phyloP scores from a whole-genome alignment of 2,797 vertebrate genomes.

The Syngnathus acus region DNA sequence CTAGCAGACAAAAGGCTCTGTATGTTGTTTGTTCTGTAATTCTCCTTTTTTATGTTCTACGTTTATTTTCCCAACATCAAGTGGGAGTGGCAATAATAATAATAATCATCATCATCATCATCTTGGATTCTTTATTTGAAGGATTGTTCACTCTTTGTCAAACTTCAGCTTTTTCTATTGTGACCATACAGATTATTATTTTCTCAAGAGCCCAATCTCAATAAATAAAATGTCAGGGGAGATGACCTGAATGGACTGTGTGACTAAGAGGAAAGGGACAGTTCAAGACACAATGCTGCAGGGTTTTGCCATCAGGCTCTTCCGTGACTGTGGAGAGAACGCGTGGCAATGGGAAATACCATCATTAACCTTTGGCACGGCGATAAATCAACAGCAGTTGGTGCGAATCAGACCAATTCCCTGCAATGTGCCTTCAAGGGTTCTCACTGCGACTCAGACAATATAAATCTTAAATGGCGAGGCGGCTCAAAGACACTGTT shows the following conservation, averaged over 20 bases:
- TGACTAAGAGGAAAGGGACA: conserved; percentile 22
- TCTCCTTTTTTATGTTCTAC: too few relatives aligned
- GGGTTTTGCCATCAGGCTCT: conserved; percentile 55
- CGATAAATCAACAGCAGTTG: conserved; percentile 80
- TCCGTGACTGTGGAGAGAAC: conserved; percentile 80
- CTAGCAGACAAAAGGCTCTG: too few relatives aligned
- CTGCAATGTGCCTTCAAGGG: conserved; percentile 54
- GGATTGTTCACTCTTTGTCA: too few relatives aligned
- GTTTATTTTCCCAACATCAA: too few relatives aligned
- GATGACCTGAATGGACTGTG: conserved; percentile 21
- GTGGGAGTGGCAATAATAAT: too few relatives aligned
- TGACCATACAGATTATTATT: background rate
- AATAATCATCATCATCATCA: too few relatives aligned
- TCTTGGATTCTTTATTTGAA: too few relatives aligned
- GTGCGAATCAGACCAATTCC: conserved; percentile 75
- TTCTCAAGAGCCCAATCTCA: background rate
- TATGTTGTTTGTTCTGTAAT: too few relatives aligned
- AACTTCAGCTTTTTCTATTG: background rate
- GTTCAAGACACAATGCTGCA: conserved; percentile 32
- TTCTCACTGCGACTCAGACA: conserved; percentile 20
- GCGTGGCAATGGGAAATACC: conserved; percentile 73
- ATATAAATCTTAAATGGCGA: conserved; percentile 48
- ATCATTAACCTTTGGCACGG: conserved; percentile 82
- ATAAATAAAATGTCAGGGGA: conserved; percentile 16
- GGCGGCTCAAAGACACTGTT: conserved; percentile 28